Evolutionary conservation across 2,888 invertebrate species (phyloP), one percentile per base, ranked within the genome.

Genomic region (Cephus sareptanus): DNA sequence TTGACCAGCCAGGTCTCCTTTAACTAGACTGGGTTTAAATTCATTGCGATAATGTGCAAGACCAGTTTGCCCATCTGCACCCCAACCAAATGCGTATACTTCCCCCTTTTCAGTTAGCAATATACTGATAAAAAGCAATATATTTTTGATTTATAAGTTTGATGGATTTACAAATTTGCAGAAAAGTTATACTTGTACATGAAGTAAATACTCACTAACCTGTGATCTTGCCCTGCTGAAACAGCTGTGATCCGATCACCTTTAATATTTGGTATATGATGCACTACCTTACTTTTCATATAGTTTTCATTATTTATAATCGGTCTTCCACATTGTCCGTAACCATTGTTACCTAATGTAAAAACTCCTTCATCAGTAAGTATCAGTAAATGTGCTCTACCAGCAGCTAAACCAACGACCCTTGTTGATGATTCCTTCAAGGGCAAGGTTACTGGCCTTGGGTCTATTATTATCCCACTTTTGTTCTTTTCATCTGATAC

Each of bases 11-110:
- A 98, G 94, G 88, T 98, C 98, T 0, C 98, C 99, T 81, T 94
- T 93, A 0, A 96, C 94, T 70, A 92, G 90, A 0, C 93, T 93
- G 3, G 96, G 95, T 81, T 92, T 87, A 3, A 93, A 93, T 76
- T 93, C 93, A 78, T 94, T 94, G 34, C 94, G 92, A 87, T 93
- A 96, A 84, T 94, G 94, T 0, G 96, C 96, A 13, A 96, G 92
- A 0, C 97, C 98, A 0, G 98, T 97, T 92, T 99, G 99, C 0
- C 99, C 99, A 92, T 99, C 98, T 0, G 97, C 96, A 40, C 98
- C 97, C 95, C 98, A 97, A 0, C 99, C 99, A 91, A 97, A 98
- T 0, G 96, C 94, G 88, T 94, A 98, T 4, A 99, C 96, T 85
- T 94, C 93, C 1, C 99, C 98, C 34, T 93, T 92, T 87, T 95